Evolutionary conservation across 2,113 vertebrate species (phyloP).

Genomic region (Pterophyllum scalare): DNA sequence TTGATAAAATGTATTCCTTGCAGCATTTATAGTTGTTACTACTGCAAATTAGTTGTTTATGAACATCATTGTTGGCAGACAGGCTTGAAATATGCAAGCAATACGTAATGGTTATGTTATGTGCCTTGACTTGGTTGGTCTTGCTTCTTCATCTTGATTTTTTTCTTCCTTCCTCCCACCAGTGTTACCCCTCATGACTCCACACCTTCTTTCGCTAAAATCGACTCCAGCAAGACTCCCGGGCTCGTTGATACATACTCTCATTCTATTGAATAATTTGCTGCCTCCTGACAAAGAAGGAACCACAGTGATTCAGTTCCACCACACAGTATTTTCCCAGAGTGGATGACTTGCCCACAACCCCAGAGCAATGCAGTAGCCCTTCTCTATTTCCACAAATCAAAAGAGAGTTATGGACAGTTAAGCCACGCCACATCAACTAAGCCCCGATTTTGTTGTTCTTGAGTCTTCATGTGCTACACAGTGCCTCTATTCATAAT

Average conservation of each 20-base stretch:
- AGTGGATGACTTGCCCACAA: slow-evolving; percentile 29
- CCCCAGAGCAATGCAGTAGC: slow-evolving; percentile 13
- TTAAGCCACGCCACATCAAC: slow-evolving; percentile 27
- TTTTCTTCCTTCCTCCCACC: slow-evolving; percentile 33
- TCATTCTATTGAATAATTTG: slow-evolving; percentile 47
- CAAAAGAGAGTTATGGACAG: slow-evolving; percentile 43
- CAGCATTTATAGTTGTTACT: not conserved
- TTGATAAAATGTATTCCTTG: slow-evolving; percentile 1
- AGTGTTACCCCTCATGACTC: slow-evolving; percentile 34
- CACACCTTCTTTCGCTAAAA: slow-evolving; percentile 47
- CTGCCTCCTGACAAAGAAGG: slow-evolving; percentile 39
- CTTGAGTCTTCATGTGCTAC: slow-evolving; percentile 8
- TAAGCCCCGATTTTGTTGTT: slow-evolving; percentile 36
- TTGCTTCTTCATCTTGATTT: slow-evolving; percentile 52
- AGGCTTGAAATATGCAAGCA: not conserved
- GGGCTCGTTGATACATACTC: slow-evolving; percentile 20
- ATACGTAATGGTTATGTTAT: too few relatives aligned
- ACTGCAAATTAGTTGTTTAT: slow-evolving; percentile 8
- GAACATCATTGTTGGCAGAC: not conserved
- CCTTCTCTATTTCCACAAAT: slow-evolving; percentile 41
- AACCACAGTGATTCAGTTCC: slow-evolving; percentile 65
- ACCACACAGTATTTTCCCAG: slow-evolving; percentile 59
- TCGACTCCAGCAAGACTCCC: slow-evolving; percentile 12
- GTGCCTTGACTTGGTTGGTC: too few relatives aligned
- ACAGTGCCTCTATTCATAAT: slow-evolving; percentile 61